Percentiles rank a stretch among this genome's conserved stretches.
Conservation (phyloP, 2,797 vertebrate genomes). For the Agapornis canus region DNA sequence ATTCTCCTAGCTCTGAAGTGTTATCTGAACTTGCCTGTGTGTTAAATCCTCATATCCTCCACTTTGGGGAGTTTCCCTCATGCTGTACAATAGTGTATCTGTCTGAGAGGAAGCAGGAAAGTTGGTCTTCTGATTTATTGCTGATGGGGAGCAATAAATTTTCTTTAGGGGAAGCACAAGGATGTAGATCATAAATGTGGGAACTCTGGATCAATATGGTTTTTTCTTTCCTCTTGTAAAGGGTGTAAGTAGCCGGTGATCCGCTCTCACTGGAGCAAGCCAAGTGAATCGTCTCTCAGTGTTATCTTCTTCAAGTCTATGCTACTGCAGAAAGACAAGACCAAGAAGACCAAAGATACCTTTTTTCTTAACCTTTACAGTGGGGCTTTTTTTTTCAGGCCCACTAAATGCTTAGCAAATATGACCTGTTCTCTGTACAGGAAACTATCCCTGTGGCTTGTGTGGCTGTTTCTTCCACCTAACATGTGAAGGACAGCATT, state of each 20-base stretch:
- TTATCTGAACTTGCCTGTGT: neutral
- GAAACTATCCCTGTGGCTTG: neutral
- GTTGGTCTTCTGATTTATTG: slow-evolving; percentile 60
- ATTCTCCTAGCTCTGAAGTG: neutral
- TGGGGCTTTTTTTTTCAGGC: neutral
- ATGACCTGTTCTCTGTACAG: neutral
- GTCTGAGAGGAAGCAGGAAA: slow-evolving; percentile 41
- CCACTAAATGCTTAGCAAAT: neutral
- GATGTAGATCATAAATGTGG: slow-evolving; percentile 66
- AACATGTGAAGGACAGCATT: neutral
- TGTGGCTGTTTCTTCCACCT: neutral
- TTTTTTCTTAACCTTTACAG: neutral
- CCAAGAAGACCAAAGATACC: neutral
- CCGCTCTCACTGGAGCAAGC: neutral
- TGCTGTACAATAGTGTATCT: neutral
- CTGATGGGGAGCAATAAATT: slow-evolving; percentile 62
- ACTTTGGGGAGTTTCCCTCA: neutral
- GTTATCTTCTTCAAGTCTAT: slow-evolving; percentile 21
- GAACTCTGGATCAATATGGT: slow-evolving; percentile 49
- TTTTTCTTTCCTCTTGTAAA: neutral
- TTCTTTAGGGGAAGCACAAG: slow-evolving; percentile 54
- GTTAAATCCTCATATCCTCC: neutral
- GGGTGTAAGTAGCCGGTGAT: neutral
- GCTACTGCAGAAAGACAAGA: neutral
- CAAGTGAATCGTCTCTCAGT: slow-evolving; percentile 23